These are phyloP conservation scores for Regulus satrapa DNA, from an alignment of 2,113 vertebrate species.

Conservation along the genomic window DNA sequence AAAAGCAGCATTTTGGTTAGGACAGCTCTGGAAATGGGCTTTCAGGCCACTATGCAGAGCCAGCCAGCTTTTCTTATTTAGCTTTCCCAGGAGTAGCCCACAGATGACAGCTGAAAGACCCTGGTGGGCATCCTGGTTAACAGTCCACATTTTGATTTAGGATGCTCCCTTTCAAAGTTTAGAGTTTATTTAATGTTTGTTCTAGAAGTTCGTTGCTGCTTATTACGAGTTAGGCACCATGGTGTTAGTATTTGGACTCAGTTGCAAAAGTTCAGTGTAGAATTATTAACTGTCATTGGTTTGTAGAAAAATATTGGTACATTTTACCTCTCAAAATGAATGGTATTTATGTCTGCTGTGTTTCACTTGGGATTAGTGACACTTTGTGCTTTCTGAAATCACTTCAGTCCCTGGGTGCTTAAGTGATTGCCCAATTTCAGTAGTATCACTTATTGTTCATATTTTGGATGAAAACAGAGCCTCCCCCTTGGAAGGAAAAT, in stretches of 20 bases:
- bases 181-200: background rate
- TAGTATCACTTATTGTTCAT: background rate
- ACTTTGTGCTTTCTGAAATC: background rate
- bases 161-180: background rate
- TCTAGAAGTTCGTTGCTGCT: background rate
- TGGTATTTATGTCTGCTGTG: background rate
- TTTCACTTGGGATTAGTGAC: background rate
- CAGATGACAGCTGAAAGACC: background rate
- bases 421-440: background rate
- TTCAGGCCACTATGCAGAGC: background rate
- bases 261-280: background rate
- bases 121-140: background rate
- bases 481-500: background rate
- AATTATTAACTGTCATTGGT: background rate
- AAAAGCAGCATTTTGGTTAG: background rate
- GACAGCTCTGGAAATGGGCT: background rate
- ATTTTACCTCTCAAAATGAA: background rate
- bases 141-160: background rate
- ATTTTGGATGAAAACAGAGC: background rate
- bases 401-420: background rate
- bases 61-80: background rate
- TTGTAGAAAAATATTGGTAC: background rate
- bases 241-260: background rate
- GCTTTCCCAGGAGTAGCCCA: background rate
- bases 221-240: background rate